Conservation (phyloP, 2,888 invertebrate species). For the Dendrolimus houi region DNA sequence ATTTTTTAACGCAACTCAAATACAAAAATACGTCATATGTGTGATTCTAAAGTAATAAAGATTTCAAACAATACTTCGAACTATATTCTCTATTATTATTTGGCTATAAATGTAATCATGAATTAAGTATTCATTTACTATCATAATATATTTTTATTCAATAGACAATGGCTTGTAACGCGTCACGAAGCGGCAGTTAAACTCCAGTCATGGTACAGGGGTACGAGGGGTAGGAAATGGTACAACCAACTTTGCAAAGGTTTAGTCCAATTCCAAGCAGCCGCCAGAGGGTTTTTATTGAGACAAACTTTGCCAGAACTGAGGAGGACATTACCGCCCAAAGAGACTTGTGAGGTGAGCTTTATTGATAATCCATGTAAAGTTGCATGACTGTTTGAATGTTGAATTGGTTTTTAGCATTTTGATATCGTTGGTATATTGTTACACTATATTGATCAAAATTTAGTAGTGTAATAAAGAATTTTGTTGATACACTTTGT, state of each 20-base stretch:
- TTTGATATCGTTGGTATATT: neutral
- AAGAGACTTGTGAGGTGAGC: slow-evolving; percentile 25
- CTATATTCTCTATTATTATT: too few relatives aligned
- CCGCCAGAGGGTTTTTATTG: slow-evolving; percentile 80
- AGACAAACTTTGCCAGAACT: slow-evolving; percentile 72
- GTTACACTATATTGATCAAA: neutral
- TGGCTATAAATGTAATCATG: too few relatives aligned
- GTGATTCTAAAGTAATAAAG: too few relatives aligned
- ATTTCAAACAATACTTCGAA: too few relatives aligned
- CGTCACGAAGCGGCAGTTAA: slow-evolving; percentile 78
- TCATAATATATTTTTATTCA: neutral
- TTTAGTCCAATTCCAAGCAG: slow-evolving; percentile 82
- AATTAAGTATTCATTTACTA: too few relatives aligned
- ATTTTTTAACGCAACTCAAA: too few relatives aligned
- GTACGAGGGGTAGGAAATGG: slow-evolving; percentile 80
- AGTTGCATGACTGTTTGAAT: neutral
- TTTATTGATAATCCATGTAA: neutral
- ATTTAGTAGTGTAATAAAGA: too few relatives aligned
- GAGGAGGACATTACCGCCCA: slow-evolving; percentile 24
- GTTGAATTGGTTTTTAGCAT: neutral
- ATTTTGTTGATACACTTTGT: too few relatives aligned
- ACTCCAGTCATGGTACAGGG: slow-evolving; percentile 89
- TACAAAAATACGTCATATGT: too few relatives aligned
- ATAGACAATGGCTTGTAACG: slow-evolving; percentile 61
- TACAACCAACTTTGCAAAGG: slow-evolving; percentile 78